Conservation (phyloP, 2,888 invertebrate genomes). For the Spatulosminthurus flaviceps region DNA sequence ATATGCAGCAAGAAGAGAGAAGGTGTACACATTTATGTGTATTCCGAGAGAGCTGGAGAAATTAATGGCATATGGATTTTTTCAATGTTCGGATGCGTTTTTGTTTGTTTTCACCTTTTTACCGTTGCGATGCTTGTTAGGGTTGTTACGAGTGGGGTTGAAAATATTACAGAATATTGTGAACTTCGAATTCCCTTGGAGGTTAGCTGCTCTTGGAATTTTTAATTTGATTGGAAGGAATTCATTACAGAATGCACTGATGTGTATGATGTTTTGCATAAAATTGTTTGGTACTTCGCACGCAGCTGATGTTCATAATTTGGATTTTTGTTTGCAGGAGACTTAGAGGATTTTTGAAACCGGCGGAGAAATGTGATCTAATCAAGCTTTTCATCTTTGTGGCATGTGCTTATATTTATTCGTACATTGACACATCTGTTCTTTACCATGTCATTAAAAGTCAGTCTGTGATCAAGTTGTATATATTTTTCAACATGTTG, state of each 20-base stretch:
- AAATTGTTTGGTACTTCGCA: too few species aligned
- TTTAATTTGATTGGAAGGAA: too few species aligned
- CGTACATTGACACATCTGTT: conserved; percentile 95
- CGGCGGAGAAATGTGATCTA: conserved; percentile 95
- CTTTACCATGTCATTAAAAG: conserved; percentile 97
- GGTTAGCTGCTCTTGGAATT: too few species aligned
- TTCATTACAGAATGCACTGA: too few species aligned
- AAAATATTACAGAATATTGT: conserved; percentile 67
- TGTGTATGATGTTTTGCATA: not conserved
- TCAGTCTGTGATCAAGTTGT: conserved; percentile 98
- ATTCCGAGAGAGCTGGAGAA: conserved; percentile 92
- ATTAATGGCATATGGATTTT: conserved; percentile 92
- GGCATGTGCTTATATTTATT: conserved; percentile 82
- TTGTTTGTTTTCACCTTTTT: conserved; percentile 97
- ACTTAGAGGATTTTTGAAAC: conserved; percentile 75
- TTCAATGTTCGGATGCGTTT: conserved; percentile 97
- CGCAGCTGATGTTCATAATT: not conserved
- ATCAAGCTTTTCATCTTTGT: conserved; percentile 90
- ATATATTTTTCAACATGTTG: conserved; percentile 99
- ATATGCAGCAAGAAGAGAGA: conserved; percentile 91
- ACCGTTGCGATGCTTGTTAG: conserved; percentile 89
- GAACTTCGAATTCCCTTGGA: conserved; percentile 32
- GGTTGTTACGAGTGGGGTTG: conserved; percentile 77
- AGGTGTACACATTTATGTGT: conserved; percentile 96
- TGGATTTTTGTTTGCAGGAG: conserved; percentile 36